Evolutionary conservation across 1,140 invertebrate species (phyloP), one percentile per base, ranked within the genome.

Genomic region (Lasaia peninsularis): DNA sequence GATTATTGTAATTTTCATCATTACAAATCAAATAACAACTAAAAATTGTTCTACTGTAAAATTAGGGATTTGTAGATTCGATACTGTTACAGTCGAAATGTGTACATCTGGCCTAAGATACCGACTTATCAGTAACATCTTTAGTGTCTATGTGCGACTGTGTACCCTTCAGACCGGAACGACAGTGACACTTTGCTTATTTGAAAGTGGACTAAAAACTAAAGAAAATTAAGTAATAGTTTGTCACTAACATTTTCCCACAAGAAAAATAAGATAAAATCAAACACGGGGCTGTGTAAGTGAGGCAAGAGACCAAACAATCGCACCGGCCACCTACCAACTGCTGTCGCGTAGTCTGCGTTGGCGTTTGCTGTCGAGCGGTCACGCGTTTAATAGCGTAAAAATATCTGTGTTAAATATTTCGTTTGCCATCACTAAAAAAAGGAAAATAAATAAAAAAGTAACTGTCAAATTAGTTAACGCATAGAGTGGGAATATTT

Each of bases 301-400:
- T 35, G 35, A 53, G 65, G 51, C 63, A 62, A 66, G 51, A 62
- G 54, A 35, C 44, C 54, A 58, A 58, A 68, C 63, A 69, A 66
- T 71, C 63, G 62, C 62, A 54, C 52, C n/a, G 24, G n/a, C n/a
- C 18, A 18, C 52, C 24, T 21, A 37, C n/a, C 20, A 11, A 40
- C 28, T 21, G 20, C 52, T 20, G 18, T 57, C 54, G 58, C 60
- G 60, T 71, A 72, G 71, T 77, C 64, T 33, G 51, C 52, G 62
- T 54, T 60, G 49, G 71, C 49, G 62, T 54, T 52, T 60, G 51
- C 58, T 31, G 33, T 61, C 18, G 65, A 20, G 44, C 63, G 62
- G 69, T 74, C 50, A 68, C 68, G 57, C 56, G 50, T 56, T 20
- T 18, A 7, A 10, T 34, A 12, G n/a, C n/a, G 12, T 14, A 12